Evolutionary conservation across 2,888 invertebrate species (phyloP), one percentile per base, ranked within the genome.

Genomic region (Exephanes ischioxanthus): DNA sequence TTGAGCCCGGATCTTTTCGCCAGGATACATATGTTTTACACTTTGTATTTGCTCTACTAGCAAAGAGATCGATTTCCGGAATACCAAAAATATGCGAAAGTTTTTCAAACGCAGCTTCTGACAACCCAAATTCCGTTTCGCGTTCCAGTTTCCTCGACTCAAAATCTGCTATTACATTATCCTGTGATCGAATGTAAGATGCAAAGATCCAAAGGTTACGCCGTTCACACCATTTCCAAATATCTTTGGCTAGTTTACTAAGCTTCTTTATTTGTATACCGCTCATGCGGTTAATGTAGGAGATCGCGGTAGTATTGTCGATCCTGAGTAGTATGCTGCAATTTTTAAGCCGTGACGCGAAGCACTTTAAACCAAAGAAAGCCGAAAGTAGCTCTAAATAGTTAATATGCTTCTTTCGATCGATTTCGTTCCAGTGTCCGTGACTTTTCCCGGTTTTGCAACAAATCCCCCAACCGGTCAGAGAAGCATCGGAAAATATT

Each of bases 261-360:
- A 85, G 48, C 0, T 70, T 80, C 11, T 33, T 3, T n/a, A 37
- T 76, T 48, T 82, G 78, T 45, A 72, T 76, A 30, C 83, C 80
- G 3, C 80, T 81, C 85, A 85, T 87, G 7, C 73, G 78, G 66
- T 86, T 87, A 19, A 87, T 77, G 71, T 86, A 85, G 3, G 86
- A 48, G 14, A 87, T 83, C n/a, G 86, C 86, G 0, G 86, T 83
- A 1, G 86, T 84, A 30, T 86, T 85, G 48, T 87, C 81, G 5
- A 85, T 78, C 33, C 83, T 58, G 2, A 85, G 37, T 0, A 85
- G 41, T 33, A 86, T 67, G n/a, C 81, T 33, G 45, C 84, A 86
- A 19, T 75, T 33, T 4, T 48, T 45, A 0, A 76, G 61, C 33
- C 71, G 37, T 5, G 16, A 66, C 11, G 86, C 86, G 14, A 87